Conservation (phyloP, 2,113 vertebrate genomes). For the Dicaeum eximium region DNA sequence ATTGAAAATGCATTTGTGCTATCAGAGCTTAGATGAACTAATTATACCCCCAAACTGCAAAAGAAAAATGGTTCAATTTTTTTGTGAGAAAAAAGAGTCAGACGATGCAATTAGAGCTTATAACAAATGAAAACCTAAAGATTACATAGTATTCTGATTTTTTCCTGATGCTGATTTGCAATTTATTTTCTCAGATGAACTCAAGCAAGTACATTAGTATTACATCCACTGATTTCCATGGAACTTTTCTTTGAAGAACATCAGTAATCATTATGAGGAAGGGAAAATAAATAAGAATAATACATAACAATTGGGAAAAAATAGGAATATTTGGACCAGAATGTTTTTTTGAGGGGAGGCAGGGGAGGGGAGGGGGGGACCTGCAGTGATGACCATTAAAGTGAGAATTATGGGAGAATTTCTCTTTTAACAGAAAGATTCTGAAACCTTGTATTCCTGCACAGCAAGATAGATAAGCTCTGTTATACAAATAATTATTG, state of each 20-base stretch:
- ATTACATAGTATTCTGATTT: neutral
- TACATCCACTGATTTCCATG: neutral
- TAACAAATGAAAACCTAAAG: neutral
- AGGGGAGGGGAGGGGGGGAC: accelerated
- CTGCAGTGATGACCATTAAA: neutral
- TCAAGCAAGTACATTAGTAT: neutral
- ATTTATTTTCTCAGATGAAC: neutral
- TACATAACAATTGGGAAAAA: neutral
- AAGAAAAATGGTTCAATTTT: neutral
- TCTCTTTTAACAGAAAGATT: neutral
- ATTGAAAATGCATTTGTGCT: neutral
- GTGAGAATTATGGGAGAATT: neutral
- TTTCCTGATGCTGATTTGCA: neutral
- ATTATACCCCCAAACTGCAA: neutral
- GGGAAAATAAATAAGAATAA: neutral
- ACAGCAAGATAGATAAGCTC: constrained; percentile 42
- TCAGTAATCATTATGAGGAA: neutral
- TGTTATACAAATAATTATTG: constrained; percentile 50
- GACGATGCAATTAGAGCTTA: neutral
- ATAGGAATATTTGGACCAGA: neutral
- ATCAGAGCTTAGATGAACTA: neutral
- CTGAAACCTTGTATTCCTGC: constrained; percentile 40
- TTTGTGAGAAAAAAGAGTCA: neutral
- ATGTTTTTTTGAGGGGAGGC: accelerated
- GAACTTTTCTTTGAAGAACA: neutral